A percentile compares a stretch with the other conserved stretches of the same genome.
phyloP scores from a whole-genome alignment of 2,113 vertebrate genomes.

The Desmodus rotundus region DNA sequence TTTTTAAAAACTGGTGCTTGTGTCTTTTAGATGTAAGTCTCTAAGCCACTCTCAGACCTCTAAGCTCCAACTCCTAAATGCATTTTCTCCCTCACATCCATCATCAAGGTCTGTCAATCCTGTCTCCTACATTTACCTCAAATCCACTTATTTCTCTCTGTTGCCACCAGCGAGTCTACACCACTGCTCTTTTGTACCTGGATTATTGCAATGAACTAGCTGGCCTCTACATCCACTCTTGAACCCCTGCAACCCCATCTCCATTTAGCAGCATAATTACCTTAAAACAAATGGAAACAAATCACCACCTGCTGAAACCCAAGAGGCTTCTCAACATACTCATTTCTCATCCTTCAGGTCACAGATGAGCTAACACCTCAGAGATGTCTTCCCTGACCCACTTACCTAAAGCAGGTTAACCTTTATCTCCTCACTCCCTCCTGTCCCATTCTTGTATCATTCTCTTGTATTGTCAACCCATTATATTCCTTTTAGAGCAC shows the following conservation, averaged over 20 bases:
- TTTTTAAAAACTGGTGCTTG: background rate
- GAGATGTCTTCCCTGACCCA: background rate
- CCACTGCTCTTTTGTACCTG: background rate
- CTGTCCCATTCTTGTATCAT: background rate
- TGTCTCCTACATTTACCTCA: background rate
- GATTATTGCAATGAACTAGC: background rate
- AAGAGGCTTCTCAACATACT: background rate
- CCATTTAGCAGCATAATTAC: background rate
- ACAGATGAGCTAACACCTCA: background rate
- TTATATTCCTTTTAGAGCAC: background rate
- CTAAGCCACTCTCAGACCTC: background rate
- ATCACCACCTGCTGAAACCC: background rate
- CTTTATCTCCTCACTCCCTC: background rate
- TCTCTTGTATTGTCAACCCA: background rate
- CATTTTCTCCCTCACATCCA: background rate
- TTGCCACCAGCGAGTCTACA: background rate
- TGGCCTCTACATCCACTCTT: background rate
- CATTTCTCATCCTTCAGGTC: background rate
- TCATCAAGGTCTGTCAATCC: background rate
- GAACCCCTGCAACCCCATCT: background rate
- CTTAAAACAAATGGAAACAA: background rate
- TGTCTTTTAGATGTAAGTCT: background rate
- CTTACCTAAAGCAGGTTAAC: background rate
- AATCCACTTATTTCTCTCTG: background rate
- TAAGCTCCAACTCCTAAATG: background rate